Percentiles rank a stretch among this genome's conserved stretches.
Conservation (phyloP, 2,888 invertebrate genomes). For the Neoitamus cyanurus region DNA sequence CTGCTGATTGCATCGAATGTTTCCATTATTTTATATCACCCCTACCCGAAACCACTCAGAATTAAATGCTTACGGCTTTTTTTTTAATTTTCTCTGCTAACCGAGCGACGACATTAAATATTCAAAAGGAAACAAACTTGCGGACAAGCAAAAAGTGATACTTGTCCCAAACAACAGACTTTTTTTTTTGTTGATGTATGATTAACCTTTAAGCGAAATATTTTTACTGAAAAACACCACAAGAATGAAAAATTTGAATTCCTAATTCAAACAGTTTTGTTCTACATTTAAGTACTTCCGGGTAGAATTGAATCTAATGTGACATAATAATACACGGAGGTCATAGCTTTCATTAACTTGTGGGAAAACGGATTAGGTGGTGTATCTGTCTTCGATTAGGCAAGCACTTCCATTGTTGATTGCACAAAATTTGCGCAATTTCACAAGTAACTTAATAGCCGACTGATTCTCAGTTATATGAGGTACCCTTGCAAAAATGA, state of each 20-base stretch:
- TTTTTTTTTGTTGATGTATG: not conserved
- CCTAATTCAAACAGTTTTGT: not conserved
- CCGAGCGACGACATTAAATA: not conserved
- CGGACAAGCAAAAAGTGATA: not conserved
- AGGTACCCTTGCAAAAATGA: not conserved
- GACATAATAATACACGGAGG: not conserved
- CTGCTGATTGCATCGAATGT: not conserved
- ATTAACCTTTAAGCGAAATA: not conserved
- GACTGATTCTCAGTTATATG: not conserved
- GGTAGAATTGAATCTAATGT: not conserved
- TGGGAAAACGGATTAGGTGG: not conserved
- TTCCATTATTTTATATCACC: not conserved
- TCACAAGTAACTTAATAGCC: not conserved
- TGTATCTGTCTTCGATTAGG: not conserved
- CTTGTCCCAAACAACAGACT: not conserved
- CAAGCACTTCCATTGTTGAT: not conserved
- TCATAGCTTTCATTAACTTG: not conserved
- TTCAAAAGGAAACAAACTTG: not conserved
- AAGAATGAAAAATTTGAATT: not conserved
- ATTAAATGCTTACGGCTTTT: not conserved
- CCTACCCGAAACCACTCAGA: not conserved
- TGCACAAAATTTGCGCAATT: not conserved
- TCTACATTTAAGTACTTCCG: not conserved
- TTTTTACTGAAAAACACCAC: not conserved
- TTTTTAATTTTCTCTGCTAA: not conserved